phyloP scores from a whole-genome alignment of 2,113 vertebrate genomes.

The Zosterops lateralis region DNA sequence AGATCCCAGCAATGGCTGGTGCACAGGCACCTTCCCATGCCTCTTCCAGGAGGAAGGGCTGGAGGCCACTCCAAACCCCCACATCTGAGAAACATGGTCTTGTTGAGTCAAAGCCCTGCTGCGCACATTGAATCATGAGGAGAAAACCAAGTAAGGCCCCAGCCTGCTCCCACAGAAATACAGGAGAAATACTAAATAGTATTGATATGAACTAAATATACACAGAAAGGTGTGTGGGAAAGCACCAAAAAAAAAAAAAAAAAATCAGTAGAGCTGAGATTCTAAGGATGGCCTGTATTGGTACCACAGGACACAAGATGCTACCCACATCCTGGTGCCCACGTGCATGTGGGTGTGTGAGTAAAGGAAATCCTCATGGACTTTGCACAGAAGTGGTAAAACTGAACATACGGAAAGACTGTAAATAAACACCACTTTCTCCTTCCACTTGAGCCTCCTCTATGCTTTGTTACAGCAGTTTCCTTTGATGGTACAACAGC shows the following conservation, averaged over 20 bases:
- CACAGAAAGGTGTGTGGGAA: background rate
- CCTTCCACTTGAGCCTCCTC: background rate
- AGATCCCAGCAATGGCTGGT: background rate
- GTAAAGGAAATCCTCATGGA: background rate
- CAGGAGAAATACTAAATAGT: background rate
- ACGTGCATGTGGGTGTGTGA: accelerated
- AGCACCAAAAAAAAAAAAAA: background rate
- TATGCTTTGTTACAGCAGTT: background rate
- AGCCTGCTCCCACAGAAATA: background rate
- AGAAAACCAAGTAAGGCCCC: background rate
- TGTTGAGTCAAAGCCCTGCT: background rate
- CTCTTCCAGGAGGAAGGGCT: background rate
- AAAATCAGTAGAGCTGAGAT: background rate
- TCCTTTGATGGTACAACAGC: background rate
- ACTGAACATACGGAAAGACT: accelerated
- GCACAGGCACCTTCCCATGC: accelerated
- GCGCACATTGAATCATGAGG: background rate
- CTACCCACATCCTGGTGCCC: background rate
- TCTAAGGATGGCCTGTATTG: accelerated
- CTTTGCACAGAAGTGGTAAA: background rate
- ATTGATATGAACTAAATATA: background rate
- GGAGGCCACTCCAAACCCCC: background rate
- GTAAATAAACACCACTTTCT: background rate
- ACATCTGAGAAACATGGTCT: accelerated
- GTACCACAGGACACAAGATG: background rate